Evolutionary conservation across 2,888 invertebrate species (phyloP), one percentile per base, ranked within the genome.

Genomic region (Adelognathus sp.): DNA sequence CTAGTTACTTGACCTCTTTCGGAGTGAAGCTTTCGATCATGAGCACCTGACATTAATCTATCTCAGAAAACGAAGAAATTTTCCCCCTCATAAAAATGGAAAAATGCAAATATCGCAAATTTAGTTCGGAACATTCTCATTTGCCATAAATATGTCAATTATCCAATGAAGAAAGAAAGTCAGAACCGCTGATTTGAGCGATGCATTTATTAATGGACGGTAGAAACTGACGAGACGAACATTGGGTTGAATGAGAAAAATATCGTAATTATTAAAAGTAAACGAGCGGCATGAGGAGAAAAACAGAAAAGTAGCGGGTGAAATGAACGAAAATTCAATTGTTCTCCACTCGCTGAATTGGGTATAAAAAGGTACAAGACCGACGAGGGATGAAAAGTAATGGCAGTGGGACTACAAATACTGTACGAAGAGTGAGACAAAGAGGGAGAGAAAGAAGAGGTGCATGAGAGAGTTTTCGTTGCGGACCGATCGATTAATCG

Each of bases 301-400:
- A 36, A 21, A 60, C 11, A 9, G 50, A 24, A 44, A 63, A 44
- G 11, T 7, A n/a, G 5, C 14, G 54, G 24, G 36, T 29, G 31
- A 67, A 66, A 24, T 24, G 36, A 27, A 61, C 14, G 64, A 72
- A 67, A 76, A 41, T 41, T 52, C 33, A 74, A 74, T 58, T 66
- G 56, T 56, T 66, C 50, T 31, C 31, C 14, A 61, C 7, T 6
- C 41, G 41, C 33, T 1, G 4, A 7, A 18, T 63, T 9, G 50
- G 11, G 73, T 9, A 24, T 11, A 33, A 24, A 71, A 52, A 66
- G 11, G 5, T 50, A n/a, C 18, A 44, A 60, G 58, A 58, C 9
- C 29, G 14, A 14, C 18, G 46, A 27, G 27, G 18, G 18, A 9
- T 36, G 52, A 63, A 27, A 14, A 61, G 33, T 58, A 29, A 56